Evolutionary conservation across 2,888 invertebrate species (phyloP).

Genomic region (Prenolepis imparis): DNA sequence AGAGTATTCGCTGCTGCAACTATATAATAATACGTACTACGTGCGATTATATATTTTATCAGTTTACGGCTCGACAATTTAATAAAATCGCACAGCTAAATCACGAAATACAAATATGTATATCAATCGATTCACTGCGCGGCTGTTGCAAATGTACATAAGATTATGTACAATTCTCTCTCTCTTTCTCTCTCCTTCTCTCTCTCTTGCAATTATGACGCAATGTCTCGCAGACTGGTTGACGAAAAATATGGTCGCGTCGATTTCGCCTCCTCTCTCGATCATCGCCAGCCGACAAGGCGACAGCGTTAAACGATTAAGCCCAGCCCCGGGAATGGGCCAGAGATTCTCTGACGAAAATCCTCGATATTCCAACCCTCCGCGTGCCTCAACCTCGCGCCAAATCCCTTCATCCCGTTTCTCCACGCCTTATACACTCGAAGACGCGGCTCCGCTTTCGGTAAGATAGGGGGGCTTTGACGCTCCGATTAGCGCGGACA

Average conservation of each 20-base stretch:
- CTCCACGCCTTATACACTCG: constrained; percentile 40
- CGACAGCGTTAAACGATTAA: constrained; percentile 73
- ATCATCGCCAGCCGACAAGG: constrained; percentile 60
- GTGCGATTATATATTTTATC: constrained; percentile 15
- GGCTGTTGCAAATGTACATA: neutral
- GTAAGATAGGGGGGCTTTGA: constrained; percentile 76
- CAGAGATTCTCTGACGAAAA: constrained; percentile 31
- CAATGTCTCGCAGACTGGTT: neutral
- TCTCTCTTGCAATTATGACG: neutral
- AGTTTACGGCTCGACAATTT: constrained; percentile 33
- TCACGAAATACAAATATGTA: neutral
- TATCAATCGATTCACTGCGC: neutral
- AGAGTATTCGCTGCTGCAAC: neutral
- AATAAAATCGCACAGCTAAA: neutral
- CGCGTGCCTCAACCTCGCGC: constrained; percentile 26
- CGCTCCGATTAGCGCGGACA: constrained; percentile 81
- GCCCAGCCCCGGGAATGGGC: constrained; percentile 46
- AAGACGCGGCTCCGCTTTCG: constrained; percentile 58
- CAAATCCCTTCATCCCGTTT: constrained; percentile 60
- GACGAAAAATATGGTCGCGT: constrained; percentile 25
- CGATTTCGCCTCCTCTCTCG: constrained; percentile 57
- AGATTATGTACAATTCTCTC: neutral
- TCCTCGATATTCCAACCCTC: constrained; percentile 40
- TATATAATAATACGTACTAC: constrained; percentile 2
- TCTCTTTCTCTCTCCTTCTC: neutral